Evolutionary conservation across 2,888 invertebrate species (phyloP), one percentile per base, ranked within the genome.

Genomic region (Himalopsyche tibetana): DNA sequence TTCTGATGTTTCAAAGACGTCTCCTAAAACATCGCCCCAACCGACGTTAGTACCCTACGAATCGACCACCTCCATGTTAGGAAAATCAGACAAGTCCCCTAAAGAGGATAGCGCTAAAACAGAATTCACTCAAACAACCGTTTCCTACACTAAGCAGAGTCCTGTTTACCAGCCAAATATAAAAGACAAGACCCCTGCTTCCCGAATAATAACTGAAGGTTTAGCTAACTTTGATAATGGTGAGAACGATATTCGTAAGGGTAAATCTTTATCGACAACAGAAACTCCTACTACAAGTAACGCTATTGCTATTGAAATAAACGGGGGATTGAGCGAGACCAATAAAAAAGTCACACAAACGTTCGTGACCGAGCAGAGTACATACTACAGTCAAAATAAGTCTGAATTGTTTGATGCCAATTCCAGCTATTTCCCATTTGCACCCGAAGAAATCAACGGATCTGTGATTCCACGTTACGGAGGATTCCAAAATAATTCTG

Each of bases 1-100:
- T 90, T 96, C 96, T 3, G 96, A 96, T 90, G 96, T 94, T 1
- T 93, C 93, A 79, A 91, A 91, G 84, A 91, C 90, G 19, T 63
- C 6, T 90, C 91, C 93, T 6, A 94, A 94, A 82, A 84, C 82
- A 19, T 86, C 89, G 17, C 84, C 88, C 15, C 85, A 87, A n/a
- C 84, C 86, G 11, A 90, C 89, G 63, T 90, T 90, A 82, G 91
- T 91, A 84, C 90, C 90, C 38, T 28, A 85, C 80, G 84, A 87
- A 79, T 79, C 84, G 12, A 86, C 88, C 38, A 86, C 88, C 36
- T 79, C 84, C 12, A 89, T 89, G 81, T 89, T 89, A 36, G 90
- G 91, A 82, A 90, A 91, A 84, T 81, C 69, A 17, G 85, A 81
- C 19, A 86, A 88, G 19, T 85, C 86, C 12, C 86, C 89, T 45